A percentile compares a stretch with the other conserved stretches of the same genome.
Conservation (phyloP, 2,113 vertebrate genomes). For the human region GRCh38 chr6:112682001-112682500, state of each 20-base stretch:
- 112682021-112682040: neutral
- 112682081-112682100: neutral
- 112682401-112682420: neutral
- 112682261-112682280: neutral
- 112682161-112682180: neutral
- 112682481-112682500: neutral
- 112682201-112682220: neutral
- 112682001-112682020: neutral
- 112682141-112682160: neutral
- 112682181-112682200: neutral
- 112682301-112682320: neutral
- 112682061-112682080: neutral
- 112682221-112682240: neutral
- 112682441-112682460: neutral
- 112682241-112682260: neutral
- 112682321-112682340: neutral
- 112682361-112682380: neutral
- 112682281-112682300: neutral
- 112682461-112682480: neutral
- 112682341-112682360: neutral
- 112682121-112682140: neutral
- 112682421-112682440: neutral
- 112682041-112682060: neutral
- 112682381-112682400: neutral
- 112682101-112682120: neutral